These are phyloP conservation scores for Drosophila suzukii DNA, from an alignment of 1,140 invertebrate species.

Conservation along the genomic window DNA sequence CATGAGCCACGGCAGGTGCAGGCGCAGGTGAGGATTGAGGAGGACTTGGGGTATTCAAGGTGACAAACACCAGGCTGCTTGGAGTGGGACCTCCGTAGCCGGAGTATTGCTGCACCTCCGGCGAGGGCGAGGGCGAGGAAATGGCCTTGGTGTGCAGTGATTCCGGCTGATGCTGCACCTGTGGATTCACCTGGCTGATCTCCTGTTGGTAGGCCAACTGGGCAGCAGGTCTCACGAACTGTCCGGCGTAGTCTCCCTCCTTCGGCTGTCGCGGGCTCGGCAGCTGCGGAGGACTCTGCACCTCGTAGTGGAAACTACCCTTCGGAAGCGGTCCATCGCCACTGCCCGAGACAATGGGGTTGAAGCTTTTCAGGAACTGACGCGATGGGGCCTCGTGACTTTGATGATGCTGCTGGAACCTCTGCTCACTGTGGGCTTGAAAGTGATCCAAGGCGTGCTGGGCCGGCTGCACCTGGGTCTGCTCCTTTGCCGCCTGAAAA, in stretches of 20 bases:
- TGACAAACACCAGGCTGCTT: slow-evolving; percentile 64
- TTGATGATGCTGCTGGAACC: slow-evolving; percentile 37
- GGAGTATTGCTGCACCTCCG: slow-evolving; percentile 11
- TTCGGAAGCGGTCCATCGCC: slow-evolving; percentile 51
- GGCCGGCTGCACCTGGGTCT: background rate
- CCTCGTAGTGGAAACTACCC: slow-evolving; percentile 73
- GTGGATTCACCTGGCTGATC: slow-evolving; percentile 15
- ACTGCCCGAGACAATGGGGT: slow-evolving; percentile 57
- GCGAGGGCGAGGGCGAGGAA: slow-evolving; percentile 42
- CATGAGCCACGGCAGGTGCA: background rate
- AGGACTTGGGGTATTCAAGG: slow-evolving; percentile 54
- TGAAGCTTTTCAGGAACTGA: slow-evolving; percentile 76
- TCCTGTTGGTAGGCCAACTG: slow-evolving; percentile 56
- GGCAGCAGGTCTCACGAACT: slow-evolving; percentile 35
- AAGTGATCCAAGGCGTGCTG: slow-evolving; percentile 43
- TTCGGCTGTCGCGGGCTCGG: slow-evolving; percentile 6
- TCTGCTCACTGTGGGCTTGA: slow-evolving; percentile 57
- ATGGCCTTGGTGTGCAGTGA: slow-evolving; percentile 59
- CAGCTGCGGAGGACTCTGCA: slow-evolving; percentile 23
- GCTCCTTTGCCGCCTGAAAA: background rate
- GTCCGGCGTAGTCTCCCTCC: slow-evolving; percentile 27
- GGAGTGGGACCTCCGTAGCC: slow-evolving; percentile 40
- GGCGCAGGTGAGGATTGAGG: slow-evolving; percentile 21
- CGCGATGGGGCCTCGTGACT: slow-evolving; percentile 68
- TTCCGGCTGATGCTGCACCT: slow-evolving; percentile 13